Evolutionary conservation across 2,888 invertebrate genomes (phyloP).

Genomic region (Philonicus albiceps): DNA sequence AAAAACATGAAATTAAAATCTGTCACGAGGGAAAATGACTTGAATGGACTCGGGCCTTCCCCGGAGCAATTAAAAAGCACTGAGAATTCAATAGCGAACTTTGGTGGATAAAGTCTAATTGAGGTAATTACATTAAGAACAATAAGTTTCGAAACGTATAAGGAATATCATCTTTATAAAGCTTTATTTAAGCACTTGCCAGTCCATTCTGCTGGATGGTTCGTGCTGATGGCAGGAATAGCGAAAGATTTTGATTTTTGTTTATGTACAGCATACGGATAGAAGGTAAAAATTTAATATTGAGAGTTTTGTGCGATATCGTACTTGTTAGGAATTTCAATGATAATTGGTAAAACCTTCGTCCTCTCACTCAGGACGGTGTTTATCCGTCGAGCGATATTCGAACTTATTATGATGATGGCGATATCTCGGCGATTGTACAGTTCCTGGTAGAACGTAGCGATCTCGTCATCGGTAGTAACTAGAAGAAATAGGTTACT

Average conservation of each 20-base stretch:
- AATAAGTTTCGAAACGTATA: neutral
- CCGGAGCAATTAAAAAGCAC: neutral
- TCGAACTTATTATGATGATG: neutral
- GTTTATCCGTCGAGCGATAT: neutral
- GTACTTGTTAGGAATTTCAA: conserved; percentile 22
- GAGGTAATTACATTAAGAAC: neutral
- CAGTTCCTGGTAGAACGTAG: neutral
- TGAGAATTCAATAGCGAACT: neutral
- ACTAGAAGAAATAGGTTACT: neutral
- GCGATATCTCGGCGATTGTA: conserved; percentile 16
- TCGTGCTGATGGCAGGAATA: neutral
- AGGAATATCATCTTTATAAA: neutral
- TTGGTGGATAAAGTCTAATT: neutral
- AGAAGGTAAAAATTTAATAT: neutral
- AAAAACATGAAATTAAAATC: neutral
- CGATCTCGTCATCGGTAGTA: neutral
- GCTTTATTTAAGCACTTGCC: neutral
- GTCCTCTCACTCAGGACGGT: neutral
- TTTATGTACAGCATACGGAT: neutral
- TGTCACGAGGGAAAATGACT: neutral
- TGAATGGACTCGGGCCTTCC: neutral
- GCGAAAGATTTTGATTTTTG: neutral
- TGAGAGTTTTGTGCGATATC: neutral
- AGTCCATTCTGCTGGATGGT: neutral
- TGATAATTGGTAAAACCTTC: neutral